phyloP scores from a whole-genome alignment of 2,113 vertebrate genomes.

The Heterochromis multidens region DNA sequence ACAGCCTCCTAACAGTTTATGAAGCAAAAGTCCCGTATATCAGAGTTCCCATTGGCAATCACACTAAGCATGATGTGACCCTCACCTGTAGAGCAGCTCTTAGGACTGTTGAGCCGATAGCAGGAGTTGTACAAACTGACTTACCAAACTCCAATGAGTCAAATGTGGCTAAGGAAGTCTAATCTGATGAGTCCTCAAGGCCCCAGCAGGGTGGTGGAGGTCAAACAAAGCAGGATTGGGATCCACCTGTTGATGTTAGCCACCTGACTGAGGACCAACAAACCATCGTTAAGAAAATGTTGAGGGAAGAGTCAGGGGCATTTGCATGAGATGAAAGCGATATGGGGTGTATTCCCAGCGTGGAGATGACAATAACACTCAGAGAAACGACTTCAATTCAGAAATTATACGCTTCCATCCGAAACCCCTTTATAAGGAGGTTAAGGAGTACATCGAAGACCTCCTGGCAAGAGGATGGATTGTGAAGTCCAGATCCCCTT shows the following conservation, averaged over 20 bases:
- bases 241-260: not conserved
- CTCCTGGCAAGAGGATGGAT: not conserved
- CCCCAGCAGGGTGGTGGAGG: not conserved
- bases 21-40: not conserved
- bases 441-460: not conserved
- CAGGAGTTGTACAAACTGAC: not conserved
- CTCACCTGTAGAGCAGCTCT: not conserved
- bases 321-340: not conserved
- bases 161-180: not conserved
- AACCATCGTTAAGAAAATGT: not conserved
- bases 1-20: too few relatives aligned
- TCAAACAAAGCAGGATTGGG: not conserved
- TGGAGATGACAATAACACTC: not conserved
- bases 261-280: not conserved
- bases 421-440: not conserved
- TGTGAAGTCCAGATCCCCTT: not conserved
- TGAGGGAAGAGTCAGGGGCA: not conserved
- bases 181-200: not conserved
- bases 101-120: not conserved
- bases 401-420: not conserved
- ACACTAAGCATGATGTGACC: not conserved
- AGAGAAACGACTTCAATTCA: not conserved
- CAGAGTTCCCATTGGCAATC: not conserved
- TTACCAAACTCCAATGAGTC: not conserved
- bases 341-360: not conserved